Evolutionary conservation across 2,113 vertebrate species (phyloP).

Genomic region (Ciconia stormi): DNA sequence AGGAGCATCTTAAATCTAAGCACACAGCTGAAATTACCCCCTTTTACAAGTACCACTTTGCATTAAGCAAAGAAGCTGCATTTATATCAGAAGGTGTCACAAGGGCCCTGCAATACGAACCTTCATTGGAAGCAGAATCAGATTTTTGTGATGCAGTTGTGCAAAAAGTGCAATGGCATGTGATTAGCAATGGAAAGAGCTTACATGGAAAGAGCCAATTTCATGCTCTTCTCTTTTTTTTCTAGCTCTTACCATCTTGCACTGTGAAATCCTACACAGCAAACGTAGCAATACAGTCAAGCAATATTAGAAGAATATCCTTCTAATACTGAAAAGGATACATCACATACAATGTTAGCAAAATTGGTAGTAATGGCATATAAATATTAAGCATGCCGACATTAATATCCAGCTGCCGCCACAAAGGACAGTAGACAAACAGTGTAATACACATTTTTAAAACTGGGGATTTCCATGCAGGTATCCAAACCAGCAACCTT

Average conservation of each 20-base stretch:
- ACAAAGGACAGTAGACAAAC: background rate
- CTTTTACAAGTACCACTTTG: background rate
- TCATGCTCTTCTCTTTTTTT: background rate
- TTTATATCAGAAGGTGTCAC: background rate
- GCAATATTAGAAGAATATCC: background rate
- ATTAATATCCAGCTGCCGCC: background rate
- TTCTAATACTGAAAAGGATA: background rate
- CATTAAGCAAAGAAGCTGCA: background rate
- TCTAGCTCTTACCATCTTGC: background rate
- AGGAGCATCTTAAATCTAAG: background rate
- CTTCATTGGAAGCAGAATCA: background rate
- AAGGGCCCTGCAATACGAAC: background rate
- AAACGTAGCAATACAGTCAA: background rate
- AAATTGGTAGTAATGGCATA: background rate
- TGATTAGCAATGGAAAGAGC: background rate
- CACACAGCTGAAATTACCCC: background rate
- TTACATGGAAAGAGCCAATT: background rate
- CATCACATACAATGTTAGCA: background rate
- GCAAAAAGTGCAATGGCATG: background rate
- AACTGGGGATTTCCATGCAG: background rate
- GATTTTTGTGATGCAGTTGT: background rate
- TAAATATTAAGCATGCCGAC: background rate
- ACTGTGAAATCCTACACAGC: background rate
- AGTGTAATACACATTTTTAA: background rate
- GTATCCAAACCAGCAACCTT: background rate